Base-by-base conservation (phyloP, 2,113 vertebrate genomes). In the Eidolon helvum region DNA sequence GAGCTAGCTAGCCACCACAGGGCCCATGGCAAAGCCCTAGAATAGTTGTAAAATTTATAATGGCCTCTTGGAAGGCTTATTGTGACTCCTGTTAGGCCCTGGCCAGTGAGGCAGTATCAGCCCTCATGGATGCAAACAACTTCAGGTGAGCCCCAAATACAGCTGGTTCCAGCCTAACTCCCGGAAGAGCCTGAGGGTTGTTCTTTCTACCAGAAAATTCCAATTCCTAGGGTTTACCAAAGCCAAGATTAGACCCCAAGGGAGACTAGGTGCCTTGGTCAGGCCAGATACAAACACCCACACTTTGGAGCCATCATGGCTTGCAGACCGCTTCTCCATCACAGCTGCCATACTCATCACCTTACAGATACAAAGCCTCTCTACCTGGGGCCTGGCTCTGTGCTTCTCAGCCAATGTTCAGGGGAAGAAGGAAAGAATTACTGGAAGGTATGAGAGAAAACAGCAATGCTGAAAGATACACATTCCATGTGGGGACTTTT, bases 121-220 rank as follows among this genome's bases (percentile, higher is more conserved):
- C 48, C 43, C 30, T 85, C 2, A 15, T 24, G 28, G 50, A 43
- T 65, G 22, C 30, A 48, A 87, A 86, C 16, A 72, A 33, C 22
- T 65, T 84, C 57, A 87, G 11, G 40, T 40, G 50, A 93, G 26
- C 30, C 59, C 38, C 66, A 75, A 85, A 96, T 53, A 91, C 7
- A 83, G 3, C 82, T 92, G 72, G 35, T 86, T 94, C 72, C 6
- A 88, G 38, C 5, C 63, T 79, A 82, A 75, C 78, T 93, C 45
- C 40, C 61, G 83, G 55, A 79, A 77, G 11, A 91, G 53, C 11
- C 7, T 22, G 5, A 11, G 82, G 57, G 68, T 61, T 61, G 48
- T 40, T 85, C 40, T 83, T 94, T 91, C 43, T 72, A 94, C 77
- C 28, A 93, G 72, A 94, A 92, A 92, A 33, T 78, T 93, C 12